Evolutionary conservation across 2,797 vertebrate species (phyloP).

Genomic region (Chrosomus eos): DNA sequence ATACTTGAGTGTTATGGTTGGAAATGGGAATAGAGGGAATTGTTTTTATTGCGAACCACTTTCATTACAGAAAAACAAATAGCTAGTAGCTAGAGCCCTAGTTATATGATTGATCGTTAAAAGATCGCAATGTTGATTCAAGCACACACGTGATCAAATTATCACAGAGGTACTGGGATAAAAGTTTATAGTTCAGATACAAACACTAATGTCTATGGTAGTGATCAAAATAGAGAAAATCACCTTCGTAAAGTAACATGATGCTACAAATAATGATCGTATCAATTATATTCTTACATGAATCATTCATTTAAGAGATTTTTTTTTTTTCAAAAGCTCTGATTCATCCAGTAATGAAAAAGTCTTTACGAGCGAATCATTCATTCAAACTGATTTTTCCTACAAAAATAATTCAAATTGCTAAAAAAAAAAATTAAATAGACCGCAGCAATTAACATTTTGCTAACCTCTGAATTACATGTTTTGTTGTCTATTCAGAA

Average conservation of each 20-base stretch:
- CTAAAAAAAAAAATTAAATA: no score
- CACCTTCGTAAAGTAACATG: no score
- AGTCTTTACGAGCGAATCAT: background rate
- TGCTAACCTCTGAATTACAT: no score
- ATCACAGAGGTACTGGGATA: background rate
- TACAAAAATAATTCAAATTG: no score
- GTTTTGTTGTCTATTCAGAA: no score
- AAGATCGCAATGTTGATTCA: background rate
- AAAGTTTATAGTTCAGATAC: no score
- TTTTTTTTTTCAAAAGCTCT: accelerated
- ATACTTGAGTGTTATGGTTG: slow-evolving; percentile 11
- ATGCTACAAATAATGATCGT: no score
- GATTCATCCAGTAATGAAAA: background rate
- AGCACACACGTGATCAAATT: background rate
- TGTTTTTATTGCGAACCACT: background rate
- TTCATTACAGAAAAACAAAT: background rate
- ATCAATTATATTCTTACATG: background rate
- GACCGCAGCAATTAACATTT: no score
- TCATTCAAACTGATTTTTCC: background rate
- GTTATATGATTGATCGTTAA: background rate
- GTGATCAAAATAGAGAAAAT: no score
- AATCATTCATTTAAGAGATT: background rate
- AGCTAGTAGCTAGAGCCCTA: background rate
- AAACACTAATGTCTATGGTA: no score
- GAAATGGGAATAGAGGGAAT: slow-evolving; percentile 2